Conservation (phyloP, 2,113 vertebrate species). For the Apistogramma diplotaenia region DNA sequence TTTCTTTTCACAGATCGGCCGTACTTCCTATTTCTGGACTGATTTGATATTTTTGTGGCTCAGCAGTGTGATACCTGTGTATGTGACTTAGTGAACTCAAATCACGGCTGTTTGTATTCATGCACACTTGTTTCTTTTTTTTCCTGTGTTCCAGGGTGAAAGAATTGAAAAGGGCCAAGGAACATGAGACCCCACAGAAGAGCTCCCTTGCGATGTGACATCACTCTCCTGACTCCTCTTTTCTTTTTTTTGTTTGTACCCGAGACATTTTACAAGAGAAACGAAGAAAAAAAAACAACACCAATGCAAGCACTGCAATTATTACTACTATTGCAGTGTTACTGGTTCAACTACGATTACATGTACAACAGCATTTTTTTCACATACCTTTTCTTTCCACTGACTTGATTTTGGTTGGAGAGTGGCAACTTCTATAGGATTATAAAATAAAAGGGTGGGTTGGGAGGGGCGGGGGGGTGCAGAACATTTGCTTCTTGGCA, state of each 20-base stretch:
- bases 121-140: neutral
- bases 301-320: slow-evolving; percentile 85
- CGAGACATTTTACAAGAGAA: slow-evolving; percentile 93
- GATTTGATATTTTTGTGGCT: slow-evolving; percentile 22
- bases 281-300: slow-evolving; percentile 47
- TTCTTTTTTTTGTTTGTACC: slow-evolving; percentile 91
- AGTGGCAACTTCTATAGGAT: slow-evolving; percentile 67
- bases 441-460: slow-evolving; percentile 62
- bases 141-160: slow-evolving; percentile 92
- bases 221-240: slow-evolving; percentile 94
- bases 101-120: neutral
- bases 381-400: slow-evolving; percentile 75
- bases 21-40: slow-evolving; percentile 26
- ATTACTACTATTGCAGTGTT: slow-evolving; percentile 69
- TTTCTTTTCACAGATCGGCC: slow-evolving; percentile 53
- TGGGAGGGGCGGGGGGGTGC: slow-evolving; percentile 51
- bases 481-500: slow-evolving; percentile 78
- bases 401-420: slow-evolving; percentile 71
- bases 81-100: neutral
- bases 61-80: neutral
- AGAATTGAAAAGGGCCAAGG: slow-evolving; percentile 99
- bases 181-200: slow-evolving; percentile 95
- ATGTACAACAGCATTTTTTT: slow-evolving; percentile 70
- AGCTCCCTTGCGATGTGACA: slow-evolving; percentile 97
- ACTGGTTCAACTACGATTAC: slow-evolving; percentile 69